phyloP scores from a whole-genome alignment of 2,888 invertebrate genomes.

The Lapara coniferarum region DNA sequence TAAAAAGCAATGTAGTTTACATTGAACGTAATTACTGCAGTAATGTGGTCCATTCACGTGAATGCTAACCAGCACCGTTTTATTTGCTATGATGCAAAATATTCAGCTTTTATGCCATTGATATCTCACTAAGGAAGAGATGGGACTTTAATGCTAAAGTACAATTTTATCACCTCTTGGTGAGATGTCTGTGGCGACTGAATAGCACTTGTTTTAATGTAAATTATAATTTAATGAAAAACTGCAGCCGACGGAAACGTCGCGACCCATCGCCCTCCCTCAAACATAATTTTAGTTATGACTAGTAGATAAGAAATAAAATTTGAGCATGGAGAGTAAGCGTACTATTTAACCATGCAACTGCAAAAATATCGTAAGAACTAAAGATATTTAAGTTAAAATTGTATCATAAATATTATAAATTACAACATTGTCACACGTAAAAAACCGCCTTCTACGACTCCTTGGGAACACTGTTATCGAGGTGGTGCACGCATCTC shows the following conservation, averaged over 20 bases:
- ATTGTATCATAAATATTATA: constrained; percentile 66
- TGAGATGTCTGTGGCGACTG: constrained; percentile 39
- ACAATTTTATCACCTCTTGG: constrained; percentile 13
- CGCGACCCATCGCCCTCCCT: constrained; percentile 55
- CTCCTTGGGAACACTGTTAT: constrained; percentile 37
- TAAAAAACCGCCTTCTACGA: constrained; percentile 47
- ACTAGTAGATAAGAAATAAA: constrained; percentile 80
- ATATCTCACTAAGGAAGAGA: constrained; percentile 32
- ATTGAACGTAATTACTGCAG: constrained; percentile 54
- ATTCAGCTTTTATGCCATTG: constrained; percentile 42
- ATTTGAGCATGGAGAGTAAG: constrained; percentile 82
- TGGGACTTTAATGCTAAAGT: constrained; percentile 31
- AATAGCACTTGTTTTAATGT: constrained; percentile 34
- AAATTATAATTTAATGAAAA: constrained; percentile 69
- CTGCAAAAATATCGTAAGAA: constrained; percentile 76
- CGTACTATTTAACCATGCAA: constrained; percentile 78
- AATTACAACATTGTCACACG: constrained; percentile 72
- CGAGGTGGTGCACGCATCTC: constrained; percentile 7
- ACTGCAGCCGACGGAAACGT: constrained; percentile 51
- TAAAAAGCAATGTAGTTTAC: constrained; percentile 61
- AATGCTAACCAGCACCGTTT: constrained; percentile 68
- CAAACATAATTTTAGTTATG: constrained; percentile 76
- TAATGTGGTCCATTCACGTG: constrained; percentile 57
- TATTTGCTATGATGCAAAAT: constrained; percentile 40
- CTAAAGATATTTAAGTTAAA: constrained; percentile 56